These are phyloP conservation scores for Ascidia mentula DNA, from an alignment of 23 tunicate species.

Conservation along the genomic window DNA sequence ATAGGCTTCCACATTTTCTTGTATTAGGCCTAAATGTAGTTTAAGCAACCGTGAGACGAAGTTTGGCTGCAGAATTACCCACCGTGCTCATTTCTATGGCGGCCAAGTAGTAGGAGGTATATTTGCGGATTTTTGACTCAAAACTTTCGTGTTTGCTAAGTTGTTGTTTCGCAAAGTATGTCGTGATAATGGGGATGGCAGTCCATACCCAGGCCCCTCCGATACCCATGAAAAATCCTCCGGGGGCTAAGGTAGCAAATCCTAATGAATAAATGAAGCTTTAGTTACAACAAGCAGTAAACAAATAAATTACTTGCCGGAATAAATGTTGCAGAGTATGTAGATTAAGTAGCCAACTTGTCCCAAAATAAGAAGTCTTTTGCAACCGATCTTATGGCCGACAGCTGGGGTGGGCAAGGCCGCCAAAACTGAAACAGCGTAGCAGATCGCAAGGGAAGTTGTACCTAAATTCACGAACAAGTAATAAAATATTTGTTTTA, in stretches of 20 bases:
- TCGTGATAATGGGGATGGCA: neutral
- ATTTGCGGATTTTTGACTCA: neutral
- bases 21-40: too few species aligned
- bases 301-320: constrained; percentile 7
- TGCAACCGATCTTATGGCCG: constrained; percentile 3
- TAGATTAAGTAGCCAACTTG: constrained; percentile 18
- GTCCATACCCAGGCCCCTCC: constrained; percentile 28
- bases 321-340: constrained; percentile 7
- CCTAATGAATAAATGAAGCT: neutral
- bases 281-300: neutral
- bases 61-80: too few species aligned
- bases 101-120: neutral
- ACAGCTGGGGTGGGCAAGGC: neutral
- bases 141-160: neutral
- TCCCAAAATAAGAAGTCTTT: neutral
- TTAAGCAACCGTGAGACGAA: too few species aligned
- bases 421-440: neutral
- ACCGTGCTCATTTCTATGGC: neutral
- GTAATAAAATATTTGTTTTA: neutral
- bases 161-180: constrained; percentile 16
- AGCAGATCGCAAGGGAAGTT: neutral
- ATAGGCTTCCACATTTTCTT: neutral
- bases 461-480: neutral
- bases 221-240: constrained; percentile 5
- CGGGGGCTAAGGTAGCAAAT: constrained; percentile 6